These are phyloP conservation scores for Genyomyrus donnyi DNA, from an alignment of 2,113 vertebrate species.

Conservation along the genomic window DNA sequence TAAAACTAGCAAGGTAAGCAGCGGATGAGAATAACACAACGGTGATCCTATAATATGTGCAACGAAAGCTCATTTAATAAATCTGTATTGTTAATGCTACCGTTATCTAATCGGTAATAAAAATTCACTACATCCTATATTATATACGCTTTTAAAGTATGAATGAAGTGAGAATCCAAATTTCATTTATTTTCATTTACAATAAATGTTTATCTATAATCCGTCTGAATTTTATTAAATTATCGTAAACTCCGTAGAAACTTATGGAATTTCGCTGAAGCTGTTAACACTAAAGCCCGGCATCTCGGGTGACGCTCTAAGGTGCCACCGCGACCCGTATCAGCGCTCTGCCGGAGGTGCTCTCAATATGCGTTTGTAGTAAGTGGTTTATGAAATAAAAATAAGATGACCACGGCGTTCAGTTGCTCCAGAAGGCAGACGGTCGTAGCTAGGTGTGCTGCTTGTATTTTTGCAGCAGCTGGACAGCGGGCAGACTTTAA, in stretches of 20 bases:
- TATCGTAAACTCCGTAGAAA: not conserved
- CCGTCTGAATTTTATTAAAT: not conserved
- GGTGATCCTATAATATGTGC: not conserved
- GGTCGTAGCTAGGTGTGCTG: not conserved
- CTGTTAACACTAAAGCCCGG: not conserved
- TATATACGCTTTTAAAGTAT: not conserved
- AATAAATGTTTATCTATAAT: not conserved
- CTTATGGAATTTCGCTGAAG: not conserved
- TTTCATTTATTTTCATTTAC: not conserved
- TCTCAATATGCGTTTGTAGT: not conserved
- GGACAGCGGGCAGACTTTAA: not conserved
- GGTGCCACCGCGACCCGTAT: not conserved
- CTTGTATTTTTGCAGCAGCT: not conserved
- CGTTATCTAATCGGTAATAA: not conserved
- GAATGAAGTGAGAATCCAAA: not conserved
- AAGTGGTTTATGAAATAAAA: not conserved
- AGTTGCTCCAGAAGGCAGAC: not conserved
- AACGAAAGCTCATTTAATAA: not conserved
- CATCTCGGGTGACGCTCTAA: not conserved
- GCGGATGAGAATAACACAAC: not conserved
- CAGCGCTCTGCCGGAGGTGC: not conserved
- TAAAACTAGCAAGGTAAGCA: slow-evolving; percentile 10
- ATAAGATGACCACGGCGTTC: not conserved
- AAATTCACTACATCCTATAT: not conserved
- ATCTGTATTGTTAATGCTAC: not conserved